A percentile compares a stretch with the other conserved stretches of the same genome.
Evolutionary conservation across 2,888 invertebrate species (phyloP).

Genomic region (Melinaea menophilus): DNA sequence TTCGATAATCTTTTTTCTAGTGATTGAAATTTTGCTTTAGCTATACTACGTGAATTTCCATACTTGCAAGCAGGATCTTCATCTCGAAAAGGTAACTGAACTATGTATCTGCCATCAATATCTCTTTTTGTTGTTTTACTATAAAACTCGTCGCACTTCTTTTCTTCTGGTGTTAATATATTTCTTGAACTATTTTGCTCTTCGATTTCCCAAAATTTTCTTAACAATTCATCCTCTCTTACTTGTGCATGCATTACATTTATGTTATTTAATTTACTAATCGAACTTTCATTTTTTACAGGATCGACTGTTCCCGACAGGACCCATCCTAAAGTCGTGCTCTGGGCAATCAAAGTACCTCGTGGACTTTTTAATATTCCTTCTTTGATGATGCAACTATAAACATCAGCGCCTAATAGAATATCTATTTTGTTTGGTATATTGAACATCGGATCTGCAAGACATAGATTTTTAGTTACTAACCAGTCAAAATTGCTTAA

Average conservation of each 20-base stretch:
- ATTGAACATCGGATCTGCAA: conserved; percentile 25
- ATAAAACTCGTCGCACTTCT: conserved; percentile 18
- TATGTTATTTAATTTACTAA: too few species aligned
- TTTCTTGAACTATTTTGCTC: too few species aligned
- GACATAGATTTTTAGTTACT: conserved; percentile 4
- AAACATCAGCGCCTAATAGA: conserved; percentile 37
- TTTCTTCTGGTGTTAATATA: too few species aligned
- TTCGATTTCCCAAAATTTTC: too few species aligned
- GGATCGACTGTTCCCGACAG: conserved; percentile 14
- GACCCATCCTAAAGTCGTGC: conserved; percentile 35
- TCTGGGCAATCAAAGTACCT: conserved; percentile 27
- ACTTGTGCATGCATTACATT: too few species aligned
- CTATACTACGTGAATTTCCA: conserved; percentile 14
- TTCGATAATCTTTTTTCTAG: conserved; percentile 18
- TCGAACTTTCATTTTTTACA: too few species aligned
- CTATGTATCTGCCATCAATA: conserved; percentile 22
- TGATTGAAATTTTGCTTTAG: conserved; percentile 12
- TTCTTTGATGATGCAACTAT: conserved; percentile 28
- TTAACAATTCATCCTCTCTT: too few species aligned
- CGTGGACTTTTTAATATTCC: conserved; percentile 27
- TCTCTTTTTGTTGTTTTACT: conserved; percentile 15
- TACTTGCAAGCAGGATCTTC: conserved; percentile 12
- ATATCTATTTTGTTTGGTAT: conserved; percentile 21
- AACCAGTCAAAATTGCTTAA: neutral
- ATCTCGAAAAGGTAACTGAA: conserved; percentile 20